Evolutionary conservation across 2,888 invertebrate species (phyloP).

Genomic region (Teleiodes luculella): DNA sequence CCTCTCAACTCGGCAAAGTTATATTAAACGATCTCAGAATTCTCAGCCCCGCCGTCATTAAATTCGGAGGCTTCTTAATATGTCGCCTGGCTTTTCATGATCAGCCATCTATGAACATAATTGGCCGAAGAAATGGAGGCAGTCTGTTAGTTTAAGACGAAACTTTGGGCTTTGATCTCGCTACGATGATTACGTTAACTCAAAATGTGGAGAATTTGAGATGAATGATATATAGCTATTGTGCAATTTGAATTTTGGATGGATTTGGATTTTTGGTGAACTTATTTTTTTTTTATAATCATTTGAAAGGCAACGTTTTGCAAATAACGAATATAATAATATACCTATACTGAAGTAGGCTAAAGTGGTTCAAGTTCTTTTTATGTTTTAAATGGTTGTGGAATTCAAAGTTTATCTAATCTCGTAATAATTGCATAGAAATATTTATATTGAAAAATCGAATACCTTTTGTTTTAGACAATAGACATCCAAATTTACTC

Average conservation of each 20-base stretch:
- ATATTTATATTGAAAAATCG: too few relatives aligned
- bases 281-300: too few relatives aligned
- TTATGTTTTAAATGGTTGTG: too few relatives aligned
- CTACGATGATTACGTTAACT: not conserved
- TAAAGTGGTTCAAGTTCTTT: too few relatives aligned
- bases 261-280: too few relatives aligned
- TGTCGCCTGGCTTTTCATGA: constrained; percentile 40
- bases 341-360: too few relatives aligned
- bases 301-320: too few relatives aligned
- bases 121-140: constrained; percentile 46
- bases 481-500: too few relatives aligned
- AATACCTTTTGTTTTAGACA: too few relatives aligned
- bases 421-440: too few relatives aligned
- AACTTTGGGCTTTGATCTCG: constrained; percentile 55
- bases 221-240: not conserved
- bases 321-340: too few relatives aligned
- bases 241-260: not conserved
- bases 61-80: constrained; percentile 31
- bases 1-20: not conserved
- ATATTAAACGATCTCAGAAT: constrained; percentile 21
- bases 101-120: constrained; percentile 69
- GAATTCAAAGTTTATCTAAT: too few relatives aligned
- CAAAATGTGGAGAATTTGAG: not conserved
- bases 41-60: constrained; percentile 38
- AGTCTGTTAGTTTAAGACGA: constrained; percentile 53